Percentiles rank a stretch among this genome's conserved stretches.
phyloP scores from a whole-genome alignment of 2,797 vertebrate species.

The Sebastes vulpes region DNA sequence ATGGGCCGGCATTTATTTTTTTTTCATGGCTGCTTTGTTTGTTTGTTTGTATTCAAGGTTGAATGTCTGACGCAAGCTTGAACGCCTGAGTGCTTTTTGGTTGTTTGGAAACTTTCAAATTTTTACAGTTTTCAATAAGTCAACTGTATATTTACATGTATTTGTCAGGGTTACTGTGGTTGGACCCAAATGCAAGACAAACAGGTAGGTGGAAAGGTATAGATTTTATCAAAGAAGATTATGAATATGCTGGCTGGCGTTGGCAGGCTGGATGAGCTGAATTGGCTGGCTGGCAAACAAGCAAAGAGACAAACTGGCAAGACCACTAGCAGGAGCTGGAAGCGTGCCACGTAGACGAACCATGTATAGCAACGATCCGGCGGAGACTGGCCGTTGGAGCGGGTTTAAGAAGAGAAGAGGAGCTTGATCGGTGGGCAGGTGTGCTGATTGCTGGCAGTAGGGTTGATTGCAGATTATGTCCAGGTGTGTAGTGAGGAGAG shows the following conservation, averaged over 20 bases:
- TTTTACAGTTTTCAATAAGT: background rate
- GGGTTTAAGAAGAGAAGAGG: background rate
- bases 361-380: background rate
- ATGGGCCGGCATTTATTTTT: background rate
- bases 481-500: background rate
- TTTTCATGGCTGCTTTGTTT: slow-evolving; percentile 12
- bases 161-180: background rate
- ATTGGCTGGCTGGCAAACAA: background rate
- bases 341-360: background rate
- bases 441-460: background rate
- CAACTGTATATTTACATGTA: background rate
- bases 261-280: background rate
- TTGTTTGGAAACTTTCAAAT: background rate
- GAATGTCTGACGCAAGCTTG: background rate
- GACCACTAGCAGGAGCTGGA: background rate
- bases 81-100: background rate
- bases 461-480: background rate
- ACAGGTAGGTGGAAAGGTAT: background rate
- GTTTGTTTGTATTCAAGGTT: background rate
- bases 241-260: background rate
- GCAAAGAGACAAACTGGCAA: background rate
- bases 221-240: background rate
- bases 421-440: background rate
- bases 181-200: background rate
- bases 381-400: background rate